phyloP scores from a whole-genome alignment of 2,113 vertebrate genomes.

The Pelmatolapia mariae region DNA sequence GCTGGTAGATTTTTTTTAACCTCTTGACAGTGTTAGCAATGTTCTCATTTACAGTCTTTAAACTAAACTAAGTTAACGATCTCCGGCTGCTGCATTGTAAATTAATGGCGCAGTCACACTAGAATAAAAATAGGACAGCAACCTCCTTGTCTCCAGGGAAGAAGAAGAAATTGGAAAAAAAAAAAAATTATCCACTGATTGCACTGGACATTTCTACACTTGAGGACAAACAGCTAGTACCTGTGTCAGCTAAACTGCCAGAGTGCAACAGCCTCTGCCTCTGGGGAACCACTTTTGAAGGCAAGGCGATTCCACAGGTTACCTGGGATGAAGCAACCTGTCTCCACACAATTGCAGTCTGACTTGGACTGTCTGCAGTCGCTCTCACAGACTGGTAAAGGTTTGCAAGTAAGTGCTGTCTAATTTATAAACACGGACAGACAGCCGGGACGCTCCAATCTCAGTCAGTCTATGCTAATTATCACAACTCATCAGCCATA shows the following conservation, averaged over 20 bases:
- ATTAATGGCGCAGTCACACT: neutral
- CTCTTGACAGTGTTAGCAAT: neutral
- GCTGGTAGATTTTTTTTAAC: neutral
- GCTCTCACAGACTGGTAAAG: neutral
- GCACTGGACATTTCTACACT: neutral
- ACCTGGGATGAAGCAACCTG: neutral
- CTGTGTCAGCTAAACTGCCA: neutral
- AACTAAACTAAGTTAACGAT: neutral
- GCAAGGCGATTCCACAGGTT: neutral
- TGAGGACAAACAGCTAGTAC: neutral
- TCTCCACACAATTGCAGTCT: neutral
- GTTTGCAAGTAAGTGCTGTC: neutral
- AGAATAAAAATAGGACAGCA: neutral
- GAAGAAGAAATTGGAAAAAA: neutral
- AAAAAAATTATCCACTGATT: accelerated
- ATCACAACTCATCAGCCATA: neutral
- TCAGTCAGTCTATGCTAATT: neutral
- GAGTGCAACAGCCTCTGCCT: neutral
- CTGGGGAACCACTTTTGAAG: neutral
- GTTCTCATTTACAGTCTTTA: neutral
- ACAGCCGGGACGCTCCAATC: neutral
- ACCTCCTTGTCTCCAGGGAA: neutral
- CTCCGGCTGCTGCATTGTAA: neutral
- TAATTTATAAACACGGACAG: neutral
- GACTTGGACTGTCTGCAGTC: neutral